Base-by-base conservation (phyloP, 2,797 vertebrate genomes). In the Jordanella pulchra region DNA sequence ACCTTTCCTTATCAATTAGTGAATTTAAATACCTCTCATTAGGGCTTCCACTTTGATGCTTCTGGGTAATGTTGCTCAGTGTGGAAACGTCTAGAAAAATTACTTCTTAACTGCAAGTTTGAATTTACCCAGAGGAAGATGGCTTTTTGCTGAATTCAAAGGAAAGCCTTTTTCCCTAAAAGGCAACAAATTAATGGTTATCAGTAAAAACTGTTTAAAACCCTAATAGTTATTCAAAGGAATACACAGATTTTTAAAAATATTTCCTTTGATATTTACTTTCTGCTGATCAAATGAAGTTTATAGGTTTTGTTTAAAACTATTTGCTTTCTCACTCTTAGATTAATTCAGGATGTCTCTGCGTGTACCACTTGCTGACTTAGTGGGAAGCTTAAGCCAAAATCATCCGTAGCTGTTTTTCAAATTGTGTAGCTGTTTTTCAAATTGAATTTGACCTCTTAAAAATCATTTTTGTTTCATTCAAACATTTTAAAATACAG, bases 11-110 rank as follows among this genome's bases (percentile, higher is more conserved):
- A 56, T 55, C 51, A 69, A 18, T 56, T 55, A 28, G 35, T 18
- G n/a, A 69, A 44, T 55, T 69, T 69, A 69, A 69, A 28, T 56
- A 44, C 39, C 6, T 67, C 47, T 32, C 65, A 67, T 67, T 23
- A 67, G 21, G 23, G 21, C 25, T 69, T 17, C 9, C 32, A 54
- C 66, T 68, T 54, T 27, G 27, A 44, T 45, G 51, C n/a, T 44
- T 28, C 25, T 28, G 51, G n/a, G 25, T 55, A 44, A 56, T 56
- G 53, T 55, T 28, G 42, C 53, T 69, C 67, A 55, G 15, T 25
- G 32, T 23, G 35, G 12, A 63, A 63, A 7, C 6, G 5, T 63
- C 23, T 42, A 42, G n/a, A 63, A 35, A n/a, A 13, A 60, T 60
- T 13, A 7, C 35, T 18, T 44, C 23, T 56, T 44, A 68, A 53